Conservation (phyloP, 1,140 invertebrate species). For the Tetranychus urticae region DNA sequence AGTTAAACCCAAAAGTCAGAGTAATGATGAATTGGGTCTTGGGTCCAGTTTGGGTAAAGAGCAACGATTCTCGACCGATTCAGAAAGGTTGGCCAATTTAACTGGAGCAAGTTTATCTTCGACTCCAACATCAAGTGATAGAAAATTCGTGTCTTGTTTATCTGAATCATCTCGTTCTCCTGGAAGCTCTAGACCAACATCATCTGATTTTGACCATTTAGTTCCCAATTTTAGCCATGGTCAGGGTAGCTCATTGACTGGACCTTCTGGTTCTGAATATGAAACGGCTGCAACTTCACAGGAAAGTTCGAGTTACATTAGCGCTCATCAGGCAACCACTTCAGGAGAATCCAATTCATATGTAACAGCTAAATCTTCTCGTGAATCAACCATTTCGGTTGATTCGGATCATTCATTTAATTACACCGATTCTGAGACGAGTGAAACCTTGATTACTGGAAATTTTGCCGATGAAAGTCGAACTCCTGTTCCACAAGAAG, state of each 20-base stretch:
- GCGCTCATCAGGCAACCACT: conserved; percentile 27
- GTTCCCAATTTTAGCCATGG: neutral
- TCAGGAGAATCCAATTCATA: conserved; percentile 41
- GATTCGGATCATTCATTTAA: conserved; percentile 64
- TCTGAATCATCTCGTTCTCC: conserved; percentile 27
- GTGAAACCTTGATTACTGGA: conserved; percentile 56
- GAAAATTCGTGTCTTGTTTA: conserved; percentile 32
- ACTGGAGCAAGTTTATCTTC: neutral
- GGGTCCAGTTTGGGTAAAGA: neutral
- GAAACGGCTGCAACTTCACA: conserved; percentile 58
- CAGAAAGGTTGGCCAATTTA: neutral
- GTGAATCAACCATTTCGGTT: conserved; percentile 63
- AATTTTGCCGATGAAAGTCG: no score
- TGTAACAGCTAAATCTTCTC: conserved; percentile 54
- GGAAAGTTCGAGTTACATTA: conserved; percentile 43
- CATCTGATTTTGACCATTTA: conserved; percentile 53
- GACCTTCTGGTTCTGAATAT: conserved; percentile 41
- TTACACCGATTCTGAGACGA: conserved; percentile 57
- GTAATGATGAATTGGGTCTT: neutral
- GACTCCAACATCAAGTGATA: neutral
- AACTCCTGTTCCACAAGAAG: no score
- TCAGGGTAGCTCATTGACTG: conserved; percentile 22
- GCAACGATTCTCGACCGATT: neutral
- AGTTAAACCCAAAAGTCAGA: no score
- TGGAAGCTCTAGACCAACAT: conserved; percentile 46